Base-by-base conservation (phyloP, 1,140 invertebrate genomes). In the Parapsyche elsis region DNA sequence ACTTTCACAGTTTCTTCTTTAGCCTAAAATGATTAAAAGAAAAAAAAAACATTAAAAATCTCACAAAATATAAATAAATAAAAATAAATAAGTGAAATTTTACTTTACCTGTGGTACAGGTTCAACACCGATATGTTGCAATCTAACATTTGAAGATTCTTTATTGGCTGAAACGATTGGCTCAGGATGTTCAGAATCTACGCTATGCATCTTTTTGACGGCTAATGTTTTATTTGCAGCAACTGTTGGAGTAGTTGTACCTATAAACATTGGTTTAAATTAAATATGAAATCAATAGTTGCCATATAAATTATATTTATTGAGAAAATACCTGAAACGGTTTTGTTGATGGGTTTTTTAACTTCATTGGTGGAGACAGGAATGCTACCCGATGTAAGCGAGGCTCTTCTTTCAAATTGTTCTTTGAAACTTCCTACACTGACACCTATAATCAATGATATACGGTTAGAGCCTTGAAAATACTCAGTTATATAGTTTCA, bases 361-460 rank as follows among this genome's bases (percentile, higher is more conserved):
- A 49, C n/a, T 70, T 83, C 82, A 45, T 21, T 75, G 24, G 80
- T 9, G 46, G 38, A 80, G 19, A 49, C 64, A 10, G 80, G 80
- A 53, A 78, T 76, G 79, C 71, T 80, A 26, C 80, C 80, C 19
- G 84, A 91, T 0, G 90, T 93, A 45, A 92, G 89, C 83, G 91
- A 94, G 26, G 92, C 94, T 88, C 94, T 92, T 30, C 93, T 88
- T 84, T 96, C 95, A 86, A 95, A 96, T 83, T 94, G 94, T 83
- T 94, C 93, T 83, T 95, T 95, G 75, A 94, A 94, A 85, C 93
- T 95, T 76, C 93, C 93, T 0, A 96, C 95, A 85, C 94, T 95
- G 12, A 95, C 94, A 26, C 93, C 88, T 89, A 24, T 0, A 5
- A 78, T 75, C 57, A 77, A 78, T 24, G 5, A 74, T 23, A 9